Conservation (phyloP, 2,888 invertebrate genomes). For the Pheosia gnoma region DNA sequence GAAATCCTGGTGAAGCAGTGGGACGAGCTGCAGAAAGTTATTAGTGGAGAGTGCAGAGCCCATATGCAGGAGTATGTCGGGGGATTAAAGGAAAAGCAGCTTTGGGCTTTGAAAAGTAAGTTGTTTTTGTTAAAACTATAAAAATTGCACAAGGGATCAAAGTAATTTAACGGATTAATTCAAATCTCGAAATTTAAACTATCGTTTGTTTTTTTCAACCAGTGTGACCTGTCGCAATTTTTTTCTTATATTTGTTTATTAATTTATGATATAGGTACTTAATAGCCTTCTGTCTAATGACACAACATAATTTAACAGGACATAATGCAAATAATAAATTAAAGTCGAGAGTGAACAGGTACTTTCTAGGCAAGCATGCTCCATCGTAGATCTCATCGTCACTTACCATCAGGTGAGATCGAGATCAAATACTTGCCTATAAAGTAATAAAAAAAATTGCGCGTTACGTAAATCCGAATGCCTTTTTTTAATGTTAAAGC, state of each 20-base stretch:
- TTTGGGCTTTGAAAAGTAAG: conserved; percentile 91
- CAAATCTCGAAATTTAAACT: conserved; percentile 8
- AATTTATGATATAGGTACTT: conserved; percentile 10
- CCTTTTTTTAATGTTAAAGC: conserved; percentile 15
- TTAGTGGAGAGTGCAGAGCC: conserved; percentile 79
- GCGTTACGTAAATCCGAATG: conserved; percentile 28
- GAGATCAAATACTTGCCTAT: too few relatives aligned
- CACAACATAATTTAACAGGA: conserved; percentile 35
- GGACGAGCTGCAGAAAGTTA: conserved; percentile 70
- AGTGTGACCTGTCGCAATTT: conserved; percentile 4
- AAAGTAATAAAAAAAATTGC: conserved; percentile 30
- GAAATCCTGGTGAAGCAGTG: conserved; percentile 84
- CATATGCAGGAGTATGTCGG: conserved; percentile 85
- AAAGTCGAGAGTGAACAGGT: too few relatives aligned
- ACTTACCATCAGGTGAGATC: too few relatives aligned
- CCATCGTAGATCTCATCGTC: too few relatives aligned
- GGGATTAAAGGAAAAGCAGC: conserved; percentile 81
- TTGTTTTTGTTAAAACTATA: conserved; percentile 35
- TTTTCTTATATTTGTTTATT: conserved; percentile 4
- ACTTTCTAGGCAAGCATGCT: too few relatives aligned
- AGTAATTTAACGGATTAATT: conserved; percentile 3
- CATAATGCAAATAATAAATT: too few relatives aligned
- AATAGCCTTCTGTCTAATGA: conserved; percentile 18
- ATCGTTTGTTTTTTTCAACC: not conserved
- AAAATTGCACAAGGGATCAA: not conserved